phyloP scores from a whole-genome alignment of 2,888 invertebrate genomes.

The Stegana nigrithorax region DNA sequence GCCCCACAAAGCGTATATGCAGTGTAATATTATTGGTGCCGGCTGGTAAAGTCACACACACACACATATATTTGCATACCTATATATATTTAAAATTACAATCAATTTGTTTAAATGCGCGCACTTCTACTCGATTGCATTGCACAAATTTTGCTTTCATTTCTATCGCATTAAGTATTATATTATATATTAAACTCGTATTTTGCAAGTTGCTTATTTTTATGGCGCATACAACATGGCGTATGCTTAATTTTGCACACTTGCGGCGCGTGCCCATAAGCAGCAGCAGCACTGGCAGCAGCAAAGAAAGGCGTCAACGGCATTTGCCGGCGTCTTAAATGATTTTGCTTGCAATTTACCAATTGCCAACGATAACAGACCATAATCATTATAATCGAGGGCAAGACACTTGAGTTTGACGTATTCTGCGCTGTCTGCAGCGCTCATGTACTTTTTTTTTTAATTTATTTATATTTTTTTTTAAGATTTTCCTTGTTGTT shows the following conservation, averaged over 20 bases:
- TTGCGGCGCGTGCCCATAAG: not conserved
- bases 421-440: not conserved
- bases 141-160: not conserved
- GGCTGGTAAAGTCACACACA: no score
- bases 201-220: not conserved
- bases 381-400: conserved; percentile 33
- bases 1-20: no score
- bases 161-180: not conserved
- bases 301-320: not conserved
- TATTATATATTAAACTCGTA: not conserved
- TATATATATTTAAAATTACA: no score
- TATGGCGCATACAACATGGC: not conserved
- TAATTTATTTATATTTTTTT: no score
- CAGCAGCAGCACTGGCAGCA: not conserved
- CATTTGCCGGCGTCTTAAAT: not conserved
- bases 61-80: no score
- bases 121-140: conserved; percentile 1
- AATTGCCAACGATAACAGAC: no score
- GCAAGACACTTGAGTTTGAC: conserved; percentile 28
- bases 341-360: no score
- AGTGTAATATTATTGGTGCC: no score
- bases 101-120: not conserved
- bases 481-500: no score
- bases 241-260: not conserved
- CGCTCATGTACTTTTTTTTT: no score